Evolutionary conservation across 2,113 vertebrate genomes (phyloP), one percentile per base, ranked within the genome.

Genomic region (Vombatus ursinus): DNA sequence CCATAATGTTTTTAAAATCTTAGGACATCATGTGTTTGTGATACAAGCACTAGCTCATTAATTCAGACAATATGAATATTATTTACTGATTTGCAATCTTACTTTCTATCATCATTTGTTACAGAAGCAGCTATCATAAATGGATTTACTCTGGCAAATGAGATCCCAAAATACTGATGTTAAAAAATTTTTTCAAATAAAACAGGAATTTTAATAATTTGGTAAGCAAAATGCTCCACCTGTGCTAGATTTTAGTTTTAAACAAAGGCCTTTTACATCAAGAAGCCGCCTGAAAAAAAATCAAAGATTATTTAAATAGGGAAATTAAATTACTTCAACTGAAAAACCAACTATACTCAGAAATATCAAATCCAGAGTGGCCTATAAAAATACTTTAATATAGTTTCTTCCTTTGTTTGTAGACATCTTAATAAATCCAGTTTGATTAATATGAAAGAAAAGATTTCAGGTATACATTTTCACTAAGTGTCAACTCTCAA

Each of bases 81-180:
- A 97, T 25, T 96, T 92, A 98, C 92, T 95, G 54, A 97, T 7
- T 44, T 84, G 37, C 37, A 97, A 90, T 61, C 28, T 49, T 91
- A 37, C 68, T 95, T 97, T 94, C 91, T 96, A 95, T 96, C 93
- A 97, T 90, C 93, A 97, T 90, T 96, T 94, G 57, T 94, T 96
- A 97, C 54, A 95, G 57, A 98, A 97, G 92, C 89, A 94, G 90
- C 7, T 97, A 89, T 50, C 95, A 98, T 95, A 98, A 98, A 95
- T 44, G 50, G 0, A 10, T 97, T 94, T 96, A 94, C 94, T 98
- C 57, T 97, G 89, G 28, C 90, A 98, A 96, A 90, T 93, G 52
- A 90, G 61, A 92, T 49, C 2, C 94, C 92, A 89, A 92, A 28
- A 92, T 11, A 68, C 57, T 91, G 95, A 98, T 97, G 98, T 89